Evolutionary conservation across 1,140 invertebrate genomes (phyloP), one percentile per base, ranked within the genome.

Genomic region (Drosophila novamexicana): DNA sequence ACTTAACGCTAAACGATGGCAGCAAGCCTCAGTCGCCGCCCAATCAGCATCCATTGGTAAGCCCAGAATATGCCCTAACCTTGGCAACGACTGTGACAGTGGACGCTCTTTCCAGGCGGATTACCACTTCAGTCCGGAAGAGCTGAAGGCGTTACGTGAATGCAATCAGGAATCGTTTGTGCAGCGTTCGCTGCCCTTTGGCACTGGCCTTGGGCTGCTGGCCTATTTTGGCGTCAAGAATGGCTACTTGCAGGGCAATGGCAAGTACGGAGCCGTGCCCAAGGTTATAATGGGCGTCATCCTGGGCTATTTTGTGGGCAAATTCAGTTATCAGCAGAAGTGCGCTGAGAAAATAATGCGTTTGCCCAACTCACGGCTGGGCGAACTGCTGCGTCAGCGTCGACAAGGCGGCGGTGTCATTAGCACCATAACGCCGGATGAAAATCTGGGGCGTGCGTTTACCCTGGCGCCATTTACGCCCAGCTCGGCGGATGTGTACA

Each of bases 291-390:
- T 94, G 49, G 95, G 95, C 14, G 94, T 94, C 18, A 90, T 95
- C 7, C 49, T 95, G n/a, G 96, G 96, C 7, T 97, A 96, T 92
- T 94, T 97, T 79, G 47, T 96, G 1, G 96, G 96, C 4, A 96
- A 96, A 93, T 93, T 96, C 44, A 96, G 96, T 1, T 97, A 97
- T 78, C 95, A 96, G 89, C 88, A 92, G 44, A 94, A 94, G 68
- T 96, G 96, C 90, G 94, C 95, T 5, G 95, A 96, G 68, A 96
- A 96, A 91, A 92, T 97, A 1, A 96, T 97, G 95, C 93, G 94
- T 8, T 89, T 96, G 29, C 96, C 96, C 6, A 90, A 92, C 39
- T 92, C 92, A 7, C 75, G 70, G 16, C 47, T 92, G 32, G 92
- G 78, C 1, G 91, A 92, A 53, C 59, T 92, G 14, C 45, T 92